These are phyloP conservation scores for Pseudomyrmex flavicornis DNA, from an alignment of 1,140 invertebrate species.

Conservation along the genomic window DNA sequence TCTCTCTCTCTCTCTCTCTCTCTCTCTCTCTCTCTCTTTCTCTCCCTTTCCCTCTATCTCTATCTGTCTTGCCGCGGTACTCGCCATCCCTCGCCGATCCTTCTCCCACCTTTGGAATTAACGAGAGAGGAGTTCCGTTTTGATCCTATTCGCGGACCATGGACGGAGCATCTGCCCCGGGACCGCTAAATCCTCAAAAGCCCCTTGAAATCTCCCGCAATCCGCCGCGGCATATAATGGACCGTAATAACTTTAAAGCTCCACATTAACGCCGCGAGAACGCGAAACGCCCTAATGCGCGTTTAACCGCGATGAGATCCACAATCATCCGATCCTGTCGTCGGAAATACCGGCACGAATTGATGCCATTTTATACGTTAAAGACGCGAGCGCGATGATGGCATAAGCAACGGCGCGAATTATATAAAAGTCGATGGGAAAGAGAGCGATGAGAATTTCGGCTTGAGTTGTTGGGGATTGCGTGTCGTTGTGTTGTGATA, in stretches of 20 bases:
- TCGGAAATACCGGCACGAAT: constrained; percentile 13
- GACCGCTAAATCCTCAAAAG: constrained; percentile 78
- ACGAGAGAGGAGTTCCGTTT: constrained; percentile 74
- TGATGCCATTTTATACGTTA: constrained; percentile 13
- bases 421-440: too few relatives aligned
- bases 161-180: constrained; percentile 80
- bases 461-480: not conserved
- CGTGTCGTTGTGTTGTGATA: too few relatives aligned
- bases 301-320: constrained; percentile 1
- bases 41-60: constrained; percentile 30
- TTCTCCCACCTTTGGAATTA: constrained; percentile 71
- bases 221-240: constrained; percentile 74
- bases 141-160: constrained; percentile 68
- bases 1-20: constrained; percentile 35
- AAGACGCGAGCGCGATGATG: not conserved
- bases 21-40: too few relatives aligned
- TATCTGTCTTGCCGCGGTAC: constrained; percentile 18
- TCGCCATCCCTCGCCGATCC: constrained; percentile 49
- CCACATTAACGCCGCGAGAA: constrained; percentile 67
- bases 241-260: constrained; percentile 75
- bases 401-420: not conserved
- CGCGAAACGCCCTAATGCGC: constrained; percentile 13
- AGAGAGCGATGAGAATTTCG: constrained; percentile 14
- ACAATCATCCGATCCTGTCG: constrained; percentile 6
- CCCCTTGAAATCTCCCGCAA: constrained; percentile 77